Base-by-base conservation (phyloP, 2,888 invertebrate genomes). In the Mamestra brassicae region DNA sequence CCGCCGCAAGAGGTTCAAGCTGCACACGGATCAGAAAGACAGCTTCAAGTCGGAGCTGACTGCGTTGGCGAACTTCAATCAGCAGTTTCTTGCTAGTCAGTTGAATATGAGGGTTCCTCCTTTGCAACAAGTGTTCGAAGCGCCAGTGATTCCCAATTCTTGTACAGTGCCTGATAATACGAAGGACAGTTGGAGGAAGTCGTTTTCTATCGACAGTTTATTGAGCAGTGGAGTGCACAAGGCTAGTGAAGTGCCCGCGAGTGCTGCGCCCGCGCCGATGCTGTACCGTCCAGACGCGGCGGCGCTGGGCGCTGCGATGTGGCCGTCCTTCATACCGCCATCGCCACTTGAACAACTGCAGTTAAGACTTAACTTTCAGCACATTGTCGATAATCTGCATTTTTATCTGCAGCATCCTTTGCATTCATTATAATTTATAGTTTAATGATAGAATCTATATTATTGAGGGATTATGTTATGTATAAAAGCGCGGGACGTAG, bases 191-290 rank as follows among this genome's bases (percentile, higher is more conserved):
- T 97, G 97, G 52, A 98, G 98, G 89, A 97, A 98, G 81, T 96
- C 98, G 1, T 98, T 98, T 90, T 98, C 98, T 47, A 98, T 98
- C 87, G 98, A 98, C 92, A 98, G 98, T 94, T 97, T 98, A 80
- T 98, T 98, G 81, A 98, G 97, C 4, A 98, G 98, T 64, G 98
- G 98, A 86, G 96, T 96, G 85, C 94, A 94, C 71, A 85, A 89
- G 74, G 72, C 78, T 61, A 85, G 83, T 55, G 85, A 81, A 76
- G 90, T 63, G 81, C 88, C 86, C 47, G 89, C 91, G 38, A 92
- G 93, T 61, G 89, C 79, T 42, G 88, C 88, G 76, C 86, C 83
- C 11, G 71, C 71, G 71, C 64, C 84, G 47, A 74, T 81, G 77
- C 80, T 86, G 10, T 89, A 87, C 75, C 87, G 86, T 85, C 89